Conservation (phyloP, 30 jellyfish, hydroid and myxozoan species). For the Nemopilema nomurai region DNA sequence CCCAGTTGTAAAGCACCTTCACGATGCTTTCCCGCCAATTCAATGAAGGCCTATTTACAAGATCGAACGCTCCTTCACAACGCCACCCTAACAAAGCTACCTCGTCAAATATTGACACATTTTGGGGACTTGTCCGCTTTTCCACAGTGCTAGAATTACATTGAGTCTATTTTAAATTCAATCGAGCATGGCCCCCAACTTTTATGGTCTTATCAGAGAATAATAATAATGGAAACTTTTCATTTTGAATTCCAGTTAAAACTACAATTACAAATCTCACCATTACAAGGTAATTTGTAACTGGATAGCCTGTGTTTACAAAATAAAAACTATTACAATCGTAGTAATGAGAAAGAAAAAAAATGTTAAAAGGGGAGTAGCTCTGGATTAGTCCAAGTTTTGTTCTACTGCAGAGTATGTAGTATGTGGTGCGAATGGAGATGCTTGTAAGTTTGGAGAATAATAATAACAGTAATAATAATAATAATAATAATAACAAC, state of each 20-base stretch:
- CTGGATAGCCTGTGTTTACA: not conserved
- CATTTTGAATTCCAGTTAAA: not conserved
- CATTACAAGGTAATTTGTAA: not conserved
- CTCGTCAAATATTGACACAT: no score
- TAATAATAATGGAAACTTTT: constrained; percentile 3
- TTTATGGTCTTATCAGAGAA: no score
- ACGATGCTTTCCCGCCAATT: not conserved
- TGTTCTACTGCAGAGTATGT: not conserved
- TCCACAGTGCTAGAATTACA: no score
- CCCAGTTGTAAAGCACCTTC: not conserved
- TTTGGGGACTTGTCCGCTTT: no score
- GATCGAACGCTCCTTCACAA: not conserved
- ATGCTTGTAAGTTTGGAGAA: not conserved
- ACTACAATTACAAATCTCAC: not conserved
- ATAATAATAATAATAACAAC: no score
- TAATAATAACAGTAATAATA: no score
- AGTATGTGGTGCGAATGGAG: not conserved
- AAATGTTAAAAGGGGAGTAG: not conserved
- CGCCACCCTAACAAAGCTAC: not conserved
- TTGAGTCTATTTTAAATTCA: no score
- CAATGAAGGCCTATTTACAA: not conserved
- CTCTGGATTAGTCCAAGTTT: not conserved
- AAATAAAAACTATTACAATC: not conserved
- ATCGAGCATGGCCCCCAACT: no score
- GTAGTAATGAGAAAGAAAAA: not conserved